These are phyloP conservation scores for Drosophila gunungcola DNA, from an alignment of 1,140 invertebrate genomes.

Conservation along the genomic window DNA sequence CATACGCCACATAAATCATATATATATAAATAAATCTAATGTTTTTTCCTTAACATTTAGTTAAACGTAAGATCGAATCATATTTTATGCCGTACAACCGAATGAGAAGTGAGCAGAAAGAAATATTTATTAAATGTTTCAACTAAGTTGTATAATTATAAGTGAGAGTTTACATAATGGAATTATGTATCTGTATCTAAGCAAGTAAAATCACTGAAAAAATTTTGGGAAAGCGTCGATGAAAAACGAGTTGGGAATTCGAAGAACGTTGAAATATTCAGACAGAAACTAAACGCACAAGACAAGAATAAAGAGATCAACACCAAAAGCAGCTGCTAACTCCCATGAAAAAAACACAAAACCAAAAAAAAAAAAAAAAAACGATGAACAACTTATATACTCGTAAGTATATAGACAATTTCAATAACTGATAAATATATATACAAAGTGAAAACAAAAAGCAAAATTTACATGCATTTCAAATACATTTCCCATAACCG, in stretches of 20 bases:
- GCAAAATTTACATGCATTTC: conserved; percentile 71
- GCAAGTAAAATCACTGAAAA: conserved; percentile 13
- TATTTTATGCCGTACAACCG: conserved; percentile 74
- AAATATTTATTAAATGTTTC: conserved; percentile 79
- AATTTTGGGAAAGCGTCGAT: conserved; percentile 8
- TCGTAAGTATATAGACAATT: conserved; percentile 66
- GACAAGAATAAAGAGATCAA: conserved; percentile 20
- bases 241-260: conserved; percentile 17
- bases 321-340: conserved; percentile 32
- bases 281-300: conserved; percentile 53
- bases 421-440: conserved; percentile 67
- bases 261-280: conserved; percentile 10
- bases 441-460: conserved; percentile 45
- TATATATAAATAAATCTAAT: conserved; percentile 42
- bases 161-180: conserved; percentile 73
- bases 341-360: conserved; percentile 12
- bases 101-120: conserved; percentile 20
- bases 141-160: conserved; percentile 82
- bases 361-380: neutral
- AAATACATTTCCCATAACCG: conserved; percentile 77
- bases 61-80: conserved; percentile 71
- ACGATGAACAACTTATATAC: conserved; percentile 30
- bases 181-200: conserved; percentile 71
- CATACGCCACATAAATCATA: conserved; percentile 12
- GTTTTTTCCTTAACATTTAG: conserved; percentile 74